Conservation (phyloP, 2,888 invertebrate genomes). For the Tachina lurida region DNA sequence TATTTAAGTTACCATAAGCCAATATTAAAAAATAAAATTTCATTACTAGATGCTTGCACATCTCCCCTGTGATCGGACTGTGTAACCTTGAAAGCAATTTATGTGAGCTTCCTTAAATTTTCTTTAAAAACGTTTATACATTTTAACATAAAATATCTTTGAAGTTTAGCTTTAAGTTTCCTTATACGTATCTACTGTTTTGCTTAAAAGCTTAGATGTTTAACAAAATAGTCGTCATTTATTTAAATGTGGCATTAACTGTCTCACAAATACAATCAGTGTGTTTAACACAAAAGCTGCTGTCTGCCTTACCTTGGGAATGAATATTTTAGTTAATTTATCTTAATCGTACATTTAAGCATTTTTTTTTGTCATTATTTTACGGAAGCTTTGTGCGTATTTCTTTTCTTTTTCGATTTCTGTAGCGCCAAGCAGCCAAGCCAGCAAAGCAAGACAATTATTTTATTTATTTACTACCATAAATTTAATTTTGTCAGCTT, state of each 20-base stretch:
- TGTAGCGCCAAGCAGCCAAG: not conserved
- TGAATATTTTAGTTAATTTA: constrained; percentile 50
- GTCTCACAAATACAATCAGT: not conserved
- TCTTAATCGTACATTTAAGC: constrained; percentile 51
- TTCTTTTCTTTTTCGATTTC: not conserved
- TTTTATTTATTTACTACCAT: constrained; percentile 24
- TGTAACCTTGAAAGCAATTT: no score
- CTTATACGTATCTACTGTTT: constrained; percentile 12
- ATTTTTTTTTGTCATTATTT: constrained; percentile 27
- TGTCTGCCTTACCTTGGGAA: constrained; percentile 32
- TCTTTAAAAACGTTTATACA: no score
- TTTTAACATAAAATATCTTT: not conserved
- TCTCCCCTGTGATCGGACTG: no score
- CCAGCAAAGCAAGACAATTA: not conserved
- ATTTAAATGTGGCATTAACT: constrained; percentile 38
- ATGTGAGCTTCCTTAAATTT: no score
- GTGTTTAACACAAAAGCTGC: not conserved
- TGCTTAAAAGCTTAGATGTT: constrained; percentile 12
- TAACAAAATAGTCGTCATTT: constrained; percentile 52
- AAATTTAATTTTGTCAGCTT: constrained; percentile 30
- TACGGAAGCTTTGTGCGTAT: not conserved
- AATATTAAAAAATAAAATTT: no score
- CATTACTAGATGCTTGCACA: no score
- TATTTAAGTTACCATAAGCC: no score
- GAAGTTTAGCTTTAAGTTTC: constrained; percentile 10